Conservation (phyloP, 2,113 vertebrate genomes). For the Periophthalmodon schlosseri region DNA sequence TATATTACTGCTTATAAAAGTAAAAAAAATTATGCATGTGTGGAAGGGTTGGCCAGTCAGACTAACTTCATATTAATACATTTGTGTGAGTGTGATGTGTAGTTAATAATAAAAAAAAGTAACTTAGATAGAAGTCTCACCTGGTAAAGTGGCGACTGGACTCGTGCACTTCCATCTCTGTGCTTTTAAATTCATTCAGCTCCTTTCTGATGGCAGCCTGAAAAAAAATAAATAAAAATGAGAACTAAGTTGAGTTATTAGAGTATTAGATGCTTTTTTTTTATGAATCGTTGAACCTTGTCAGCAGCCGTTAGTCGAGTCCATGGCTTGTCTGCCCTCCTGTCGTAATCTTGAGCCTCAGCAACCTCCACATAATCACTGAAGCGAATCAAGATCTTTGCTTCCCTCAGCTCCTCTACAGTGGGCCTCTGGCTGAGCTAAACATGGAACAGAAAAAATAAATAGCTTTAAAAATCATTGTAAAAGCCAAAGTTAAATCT, state of each 20-base stretch:
- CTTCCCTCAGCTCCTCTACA: slow-evolving; percentile 93
- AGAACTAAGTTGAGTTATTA: too few species aligned
- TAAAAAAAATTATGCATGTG: too few species aligned
- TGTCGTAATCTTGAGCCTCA: slow-evolving; percentile 96
- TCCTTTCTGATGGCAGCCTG: slow-evolving; percentile 99
- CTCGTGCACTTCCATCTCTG: slow-evolving; percentile 99
- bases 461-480: background rate
- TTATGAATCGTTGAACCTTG: slow-evolving; percentile 78
- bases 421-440: slow-evolving; percentile 97
- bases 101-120: background rate
- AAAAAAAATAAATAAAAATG: slow-evolving; percentile 27
- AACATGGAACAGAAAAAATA: background rate
- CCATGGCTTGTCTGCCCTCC: slow-evolving; percentile 97
- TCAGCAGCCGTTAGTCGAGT: slow-evolving; percentile 94
- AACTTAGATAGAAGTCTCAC: slow-evolving; percentile 59
- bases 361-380: slow-evolving; percentile 98
- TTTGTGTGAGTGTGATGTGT: too few species aligned
- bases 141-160: slow-evolving; percentile 97
- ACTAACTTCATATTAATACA: too few species aligned
- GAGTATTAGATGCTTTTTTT: background rate
- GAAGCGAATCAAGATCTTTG: slow-evolving; percentile 97
- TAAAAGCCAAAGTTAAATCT: too few species aligned
- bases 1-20: too few species aligned
- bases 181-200: slow-evolving; percentile 99
- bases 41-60: too few species aligned